phyloP scores from a whole-genome alignment of 2,113 vertebrate genomes.

The Stomatorhinus ivindoensis region DNA sequence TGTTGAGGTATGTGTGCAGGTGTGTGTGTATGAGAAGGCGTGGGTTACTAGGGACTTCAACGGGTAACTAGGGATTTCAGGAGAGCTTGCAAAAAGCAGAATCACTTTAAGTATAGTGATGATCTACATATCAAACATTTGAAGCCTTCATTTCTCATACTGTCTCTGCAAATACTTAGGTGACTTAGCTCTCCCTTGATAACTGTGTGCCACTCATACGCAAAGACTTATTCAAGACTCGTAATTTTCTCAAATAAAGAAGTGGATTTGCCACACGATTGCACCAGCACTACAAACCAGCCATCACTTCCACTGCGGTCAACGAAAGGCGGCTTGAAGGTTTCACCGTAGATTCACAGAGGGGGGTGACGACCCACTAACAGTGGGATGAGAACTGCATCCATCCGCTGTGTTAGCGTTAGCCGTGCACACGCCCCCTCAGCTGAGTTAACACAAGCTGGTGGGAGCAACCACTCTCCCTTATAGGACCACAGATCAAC shows the following conservation, averaged over 20 bases:
- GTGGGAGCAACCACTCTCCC: neutral
- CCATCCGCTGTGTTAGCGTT: neutral
- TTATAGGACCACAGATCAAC: neutral
- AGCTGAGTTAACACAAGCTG: neutral
- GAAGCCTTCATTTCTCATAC: neutral
- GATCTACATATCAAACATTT: neutral
- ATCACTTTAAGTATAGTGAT: neutral
- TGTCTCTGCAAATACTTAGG: neutral
- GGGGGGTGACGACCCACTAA: neutral
- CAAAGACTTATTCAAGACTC: neutral
- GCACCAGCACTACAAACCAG: constrained; percentile 13
- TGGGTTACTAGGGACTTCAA: neutral
- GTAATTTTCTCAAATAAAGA: neutral
- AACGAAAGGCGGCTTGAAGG: constrained; percentile 22
- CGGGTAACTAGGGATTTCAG: neutral
- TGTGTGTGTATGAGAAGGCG: neutral
- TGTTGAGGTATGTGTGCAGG: neutral
- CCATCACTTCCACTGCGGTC: neutral
- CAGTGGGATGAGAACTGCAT: neutral
- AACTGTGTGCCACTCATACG: neutral
- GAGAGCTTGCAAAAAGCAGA: neutral
- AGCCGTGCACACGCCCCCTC: neutral
- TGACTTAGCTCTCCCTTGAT: neutral
- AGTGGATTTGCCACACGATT: neutral
- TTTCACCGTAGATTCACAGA: neutral